Percentiles rank a stretch among this genome's conserved stretches.
These are phyloP conservation scores for Psilopogon haemacephalus DNA, from an alignment of 2,113 vertebrate genomes.

Conservation along the genomic window DNA sequence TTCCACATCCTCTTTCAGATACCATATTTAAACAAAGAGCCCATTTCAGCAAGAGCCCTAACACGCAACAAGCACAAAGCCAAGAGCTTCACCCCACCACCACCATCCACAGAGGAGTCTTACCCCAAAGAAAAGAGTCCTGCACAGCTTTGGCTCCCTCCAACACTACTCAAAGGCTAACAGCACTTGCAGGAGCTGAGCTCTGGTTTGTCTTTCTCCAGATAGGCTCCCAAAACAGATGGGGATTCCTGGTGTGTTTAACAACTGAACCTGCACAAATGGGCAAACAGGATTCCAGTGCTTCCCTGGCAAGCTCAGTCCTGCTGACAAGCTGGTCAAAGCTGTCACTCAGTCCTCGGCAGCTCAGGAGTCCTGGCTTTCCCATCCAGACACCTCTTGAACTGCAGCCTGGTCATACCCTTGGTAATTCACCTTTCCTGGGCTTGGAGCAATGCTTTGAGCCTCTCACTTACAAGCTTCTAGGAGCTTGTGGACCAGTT, in stretches of 20 bases:
- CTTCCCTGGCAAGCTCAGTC: conserved; percentile 11
- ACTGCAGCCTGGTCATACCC: background rate
- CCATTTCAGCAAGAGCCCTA: background rate
- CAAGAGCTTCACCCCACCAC: background rate
- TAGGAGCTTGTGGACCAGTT: background rate
- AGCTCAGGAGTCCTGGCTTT: background rate
- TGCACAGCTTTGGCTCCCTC: background rate
- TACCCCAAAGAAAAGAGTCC: background rate
- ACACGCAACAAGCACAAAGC: background rate
- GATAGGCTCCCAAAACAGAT: background rate
- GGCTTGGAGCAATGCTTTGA: background rate
- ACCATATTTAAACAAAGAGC: accelerated
- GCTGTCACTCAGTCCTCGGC: background rate
- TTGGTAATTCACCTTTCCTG: background rate
- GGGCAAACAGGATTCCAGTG: background rate
- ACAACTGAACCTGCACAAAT: background rate
- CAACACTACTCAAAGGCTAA: background rate
- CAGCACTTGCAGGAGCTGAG: background rate
- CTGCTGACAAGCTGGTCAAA: conserved; percentile 23
- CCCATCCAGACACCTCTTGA: background rate
- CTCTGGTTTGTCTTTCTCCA: background rate
- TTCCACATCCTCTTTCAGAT: background rate
- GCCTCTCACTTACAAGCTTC: background rate
- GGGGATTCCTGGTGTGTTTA: conserved; percentile 45
- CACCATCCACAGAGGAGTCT: background rate